Conservation (phyloP, 2,888 invertebrate genomes). For the Lymantria dispar region DNA sequence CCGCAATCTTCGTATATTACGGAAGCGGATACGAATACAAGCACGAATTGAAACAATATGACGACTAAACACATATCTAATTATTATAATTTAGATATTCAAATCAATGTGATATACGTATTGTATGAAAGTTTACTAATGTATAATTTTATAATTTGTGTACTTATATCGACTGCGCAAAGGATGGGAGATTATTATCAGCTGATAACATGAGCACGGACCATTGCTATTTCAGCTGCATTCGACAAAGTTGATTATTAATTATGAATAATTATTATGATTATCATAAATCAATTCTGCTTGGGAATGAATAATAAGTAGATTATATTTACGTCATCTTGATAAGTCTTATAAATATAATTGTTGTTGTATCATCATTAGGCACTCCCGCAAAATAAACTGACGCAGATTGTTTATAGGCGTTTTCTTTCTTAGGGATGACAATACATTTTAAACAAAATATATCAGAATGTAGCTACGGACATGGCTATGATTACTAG, state of each 20-base stretch:
- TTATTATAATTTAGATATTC: slow-evolving; percentile 6
- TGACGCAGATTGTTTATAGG: too few relatives aligned
- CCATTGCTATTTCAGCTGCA: slow-evolving; percentile 37
- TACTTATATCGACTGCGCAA: slow-evolving; percentile 29
- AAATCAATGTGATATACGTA: slow-evolving; percentile 24
- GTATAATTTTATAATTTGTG: slow-evolving; percentile 10
- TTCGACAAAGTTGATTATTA: slow-evolving; percentile 35
- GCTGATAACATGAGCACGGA: slow-evolving; percentile 48
- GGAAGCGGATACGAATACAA: slow-evolving; percentile 37
- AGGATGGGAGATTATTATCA: slow-evolving; percentile 53
- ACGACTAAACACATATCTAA: slow-evolving; percentile 42
- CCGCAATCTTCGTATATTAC: slow-evolving; percentile 68
- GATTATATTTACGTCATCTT: not conserved
- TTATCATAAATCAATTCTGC: slow-evolving; percentile 10
- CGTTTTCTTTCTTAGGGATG: too few relatives aligned
- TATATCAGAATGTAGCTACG: too few relatives aligned
- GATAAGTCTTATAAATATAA: not conserved
- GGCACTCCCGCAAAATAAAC: too few relatives aligned
- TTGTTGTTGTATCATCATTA: not conserved
- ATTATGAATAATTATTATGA: slow-evolving; percentile 16
- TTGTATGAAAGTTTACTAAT: slow-evolving; percentile 40
- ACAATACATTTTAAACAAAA: too few relatives aligned
- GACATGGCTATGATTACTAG: too few relatives aligned
- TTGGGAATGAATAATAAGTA: not conserved
- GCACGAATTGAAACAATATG: slow-evolving; percentile 35